These are phyloP conservation scores for Chrysogorgia sp. DNA, from an alignment of 92 coral and sea anemone genomes.

Conservation along the genomic window DNA sequence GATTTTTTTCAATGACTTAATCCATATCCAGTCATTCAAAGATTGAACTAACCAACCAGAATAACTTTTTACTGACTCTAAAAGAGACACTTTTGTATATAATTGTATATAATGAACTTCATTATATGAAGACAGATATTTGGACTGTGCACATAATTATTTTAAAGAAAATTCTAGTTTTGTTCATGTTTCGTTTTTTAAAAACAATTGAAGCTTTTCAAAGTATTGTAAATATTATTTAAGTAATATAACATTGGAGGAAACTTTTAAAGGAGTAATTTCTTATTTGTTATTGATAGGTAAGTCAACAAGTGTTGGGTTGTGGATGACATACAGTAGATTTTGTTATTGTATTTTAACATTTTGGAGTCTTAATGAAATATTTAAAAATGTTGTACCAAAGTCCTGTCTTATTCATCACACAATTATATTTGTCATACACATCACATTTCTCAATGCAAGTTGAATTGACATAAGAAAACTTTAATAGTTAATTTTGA, in stretches of 20 bases:
- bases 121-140: background rate
- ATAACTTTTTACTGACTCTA: background rate
- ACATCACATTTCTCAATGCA: too few species aligned
- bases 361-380: too few species aligned
- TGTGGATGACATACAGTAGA: too few species aligned
- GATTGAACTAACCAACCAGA: background rate
- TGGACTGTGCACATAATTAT: background rate
- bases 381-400: too few species aligned
- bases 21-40: background rate
- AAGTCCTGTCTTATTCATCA: too few species aligned
- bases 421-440: too few species aligned
- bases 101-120: background rate
- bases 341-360: too few species aligned
- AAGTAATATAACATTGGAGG: too few species aligned
- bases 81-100: background rate
- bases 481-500: constrained; percentile 30
- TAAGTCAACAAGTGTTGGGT: too few species aligned
- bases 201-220: background rate
- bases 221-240: background rate
- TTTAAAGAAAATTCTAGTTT: background rate
- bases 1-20: constrained; percentile 75
- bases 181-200: background rate
- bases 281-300: too few species aligned
- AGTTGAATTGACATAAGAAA: background rate
- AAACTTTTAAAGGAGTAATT: too few species aligned